Base-by-base conservation (phyloP, 2,113 vertebrate species). In the Marcusenius ussheri region DNA sequence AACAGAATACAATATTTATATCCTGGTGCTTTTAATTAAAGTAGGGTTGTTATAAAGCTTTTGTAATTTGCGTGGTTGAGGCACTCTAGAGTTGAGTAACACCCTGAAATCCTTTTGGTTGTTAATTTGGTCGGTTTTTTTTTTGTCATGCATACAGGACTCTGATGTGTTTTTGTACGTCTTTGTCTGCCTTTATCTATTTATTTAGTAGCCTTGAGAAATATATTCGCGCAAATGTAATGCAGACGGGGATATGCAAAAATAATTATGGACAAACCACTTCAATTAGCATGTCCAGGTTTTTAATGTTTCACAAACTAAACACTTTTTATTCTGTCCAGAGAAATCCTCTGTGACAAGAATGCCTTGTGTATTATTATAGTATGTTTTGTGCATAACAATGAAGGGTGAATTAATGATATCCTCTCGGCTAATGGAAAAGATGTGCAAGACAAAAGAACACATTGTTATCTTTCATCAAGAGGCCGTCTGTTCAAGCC, bases 371-470 rank as follows among this genome's bases (percentile, higher is more conserved):
- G 89, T 91, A 83, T 91, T 90, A 93, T 93, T 92, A 90, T 89
- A 35, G 89, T 46, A 39, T 92, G 91, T 92, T 92, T 90, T 90
- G 90, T 91, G 89, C 90, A 92, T 91, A 90, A 87, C 91, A 91
- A 90, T 91, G 91, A 90, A 89, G 89, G 80, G 45, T 42, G 88
- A 89, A 92, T 93, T 90, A 92, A 93, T 91, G 90, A 91, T 92
- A 86, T 90, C 90, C 21, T 91, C 91, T 92, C 91, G 92, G 90
- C 90, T 92, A 88, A 90, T 74, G 87, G 89, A 51, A 89, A 91
- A 90, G 88, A 90, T 90, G 47, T 83, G 85, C 84, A 31, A 89
- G 80, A 89, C 91, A 92, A 90, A 91, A 91, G 45, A 89, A 83
- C 46, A 89, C 90, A 83, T 90, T 91, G 92, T 91, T 89, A 90